Evolutionary conservation across 2,888 invertebrate genomes (phyloP).

Genomic region (Nomada fucata): DNA sequence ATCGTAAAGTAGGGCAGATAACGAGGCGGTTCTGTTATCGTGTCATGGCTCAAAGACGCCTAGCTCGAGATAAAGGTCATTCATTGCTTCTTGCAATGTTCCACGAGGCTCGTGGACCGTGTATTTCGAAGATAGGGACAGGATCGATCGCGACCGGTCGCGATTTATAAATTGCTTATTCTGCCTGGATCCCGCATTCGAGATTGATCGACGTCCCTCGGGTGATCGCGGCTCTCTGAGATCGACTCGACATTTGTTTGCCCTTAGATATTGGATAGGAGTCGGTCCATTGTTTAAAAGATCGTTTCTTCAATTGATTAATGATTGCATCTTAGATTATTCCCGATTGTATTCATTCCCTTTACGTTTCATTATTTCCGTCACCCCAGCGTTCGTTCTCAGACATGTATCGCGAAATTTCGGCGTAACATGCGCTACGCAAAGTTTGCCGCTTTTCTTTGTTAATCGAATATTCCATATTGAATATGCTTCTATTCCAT

Average conservation of each 20-base stretch:
- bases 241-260: conserved; percentile 4
- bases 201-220: conserved; percentile 2
- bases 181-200: background rate
- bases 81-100: conserved; percentile 23
- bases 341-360: background rate
- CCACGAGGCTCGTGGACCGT: background rate
- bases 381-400: background rate
- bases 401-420: conserved; percentile 18
- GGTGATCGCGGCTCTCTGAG: background rate
- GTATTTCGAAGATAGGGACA: background rate
- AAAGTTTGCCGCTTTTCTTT: background rate
- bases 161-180: conserved; percentile 47
- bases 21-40: conserved; percentile 45
- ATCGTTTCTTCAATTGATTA: background rate
- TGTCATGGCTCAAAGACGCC: conserved; percentile 21
- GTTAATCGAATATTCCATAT: conserved; percentile 5
- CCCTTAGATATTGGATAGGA: background rate
- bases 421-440: background rate
- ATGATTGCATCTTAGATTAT: background rate
- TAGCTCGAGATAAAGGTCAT: conserved; percentile 40
- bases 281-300: background rate
- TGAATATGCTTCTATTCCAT: no score
- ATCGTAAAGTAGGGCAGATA: conserved; percentile 54
- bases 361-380: background rate
- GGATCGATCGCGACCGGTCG: conserved; percentile 17